phyloP scores from a whole-genome alignment of 2,113 vertebrate genomes.

The Xenopus borealis region DNA sequence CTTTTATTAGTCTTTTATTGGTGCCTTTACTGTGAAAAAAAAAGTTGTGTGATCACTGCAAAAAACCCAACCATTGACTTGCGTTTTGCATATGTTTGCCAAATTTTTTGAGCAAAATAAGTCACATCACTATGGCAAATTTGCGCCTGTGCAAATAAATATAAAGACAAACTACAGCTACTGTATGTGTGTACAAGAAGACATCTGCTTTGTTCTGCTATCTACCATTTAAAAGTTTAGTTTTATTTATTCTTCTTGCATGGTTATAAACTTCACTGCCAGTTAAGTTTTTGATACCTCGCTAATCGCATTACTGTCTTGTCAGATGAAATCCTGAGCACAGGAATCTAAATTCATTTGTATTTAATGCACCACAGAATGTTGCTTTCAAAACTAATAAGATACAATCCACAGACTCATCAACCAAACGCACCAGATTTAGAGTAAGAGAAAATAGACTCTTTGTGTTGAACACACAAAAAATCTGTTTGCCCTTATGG shows the following conservation, averaged over 20 bases:
- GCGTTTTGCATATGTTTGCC: no score
- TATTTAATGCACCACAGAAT: constrained; percentile 39
- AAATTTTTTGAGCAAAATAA: no score
- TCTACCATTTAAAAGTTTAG: no score
- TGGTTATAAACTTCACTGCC: constrained; percentile 9
- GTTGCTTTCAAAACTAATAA: constrained; percentile 42
- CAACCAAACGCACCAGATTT: constrained; percentile 19
- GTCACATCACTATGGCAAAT: no score
- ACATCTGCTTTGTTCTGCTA: no score
- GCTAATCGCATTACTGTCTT: constrained; percentile 34
- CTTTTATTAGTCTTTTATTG: no score
- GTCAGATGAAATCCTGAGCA: constrained; percentile 33
- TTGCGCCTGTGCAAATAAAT: no score
- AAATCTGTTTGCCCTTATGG: background rate
- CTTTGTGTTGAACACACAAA: background rate
- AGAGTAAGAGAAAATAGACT: background rate
- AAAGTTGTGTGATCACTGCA: no score
- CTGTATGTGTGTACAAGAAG: no score
- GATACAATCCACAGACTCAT: constrained; percentile 34
- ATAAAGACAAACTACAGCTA: no score
- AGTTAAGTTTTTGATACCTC: constrained; percentile 23
- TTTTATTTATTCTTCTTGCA: background rate
- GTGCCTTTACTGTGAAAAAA: no score
- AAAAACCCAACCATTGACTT: no score
- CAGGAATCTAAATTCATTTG: constrained; percentile 36